A percentile compares a stretch with the other conserved stretches of the same genome.
Evolutionary conservation across 2,113 vertebrate species (phyloP).

Genomic region (Eira barbara): DNA sequence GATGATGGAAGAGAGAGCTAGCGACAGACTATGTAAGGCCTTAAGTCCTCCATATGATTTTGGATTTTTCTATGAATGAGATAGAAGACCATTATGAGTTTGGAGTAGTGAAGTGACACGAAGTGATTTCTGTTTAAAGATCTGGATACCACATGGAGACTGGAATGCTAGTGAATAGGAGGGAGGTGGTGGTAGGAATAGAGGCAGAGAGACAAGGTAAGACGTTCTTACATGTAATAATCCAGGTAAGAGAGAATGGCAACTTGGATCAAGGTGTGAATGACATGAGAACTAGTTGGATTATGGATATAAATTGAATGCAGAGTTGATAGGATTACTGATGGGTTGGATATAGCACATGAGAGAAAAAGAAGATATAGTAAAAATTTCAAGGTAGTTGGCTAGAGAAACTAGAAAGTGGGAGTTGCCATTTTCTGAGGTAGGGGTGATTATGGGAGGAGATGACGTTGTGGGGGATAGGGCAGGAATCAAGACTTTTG

Average conservation of each 20-base stretch:
- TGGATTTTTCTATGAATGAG: not conserved
- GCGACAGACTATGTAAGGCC: not conserved
- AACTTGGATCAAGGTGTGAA: not conserved
- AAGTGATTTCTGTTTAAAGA: not conserved
- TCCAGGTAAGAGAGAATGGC: not conserved
- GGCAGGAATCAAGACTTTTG: not conserved
- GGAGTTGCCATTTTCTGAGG: not conserved
- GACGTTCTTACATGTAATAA: not conserved
- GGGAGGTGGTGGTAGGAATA: not conserved
- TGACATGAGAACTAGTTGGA: not conserved
- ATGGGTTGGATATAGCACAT: not conserved
- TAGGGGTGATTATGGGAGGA: not conserved
- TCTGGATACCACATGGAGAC: not conserved
- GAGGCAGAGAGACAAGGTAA: not conserved
- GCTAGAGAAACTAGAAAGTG: not conserved
- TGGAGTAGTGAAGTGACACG: not conserved
- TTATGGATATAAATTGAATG: not conserved
- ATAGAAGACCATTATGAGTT: not conserved
- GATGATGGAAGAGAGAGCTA: not conserved
- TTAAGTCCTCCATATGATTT: not conserved
- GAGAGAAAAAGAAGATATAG: not conserved
- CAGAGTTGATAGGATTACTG: not conserved
- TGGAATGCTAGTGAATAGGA: not conserved
- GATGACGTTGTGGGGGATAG: not conserved
- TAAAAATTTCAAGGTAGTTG: not conserved